These are phyloP conservation scores for Hyperoplus immaculatus DNA, from an alignment of 2,797 vertebrate genomes.

Conservation along the genomic window DNA sequence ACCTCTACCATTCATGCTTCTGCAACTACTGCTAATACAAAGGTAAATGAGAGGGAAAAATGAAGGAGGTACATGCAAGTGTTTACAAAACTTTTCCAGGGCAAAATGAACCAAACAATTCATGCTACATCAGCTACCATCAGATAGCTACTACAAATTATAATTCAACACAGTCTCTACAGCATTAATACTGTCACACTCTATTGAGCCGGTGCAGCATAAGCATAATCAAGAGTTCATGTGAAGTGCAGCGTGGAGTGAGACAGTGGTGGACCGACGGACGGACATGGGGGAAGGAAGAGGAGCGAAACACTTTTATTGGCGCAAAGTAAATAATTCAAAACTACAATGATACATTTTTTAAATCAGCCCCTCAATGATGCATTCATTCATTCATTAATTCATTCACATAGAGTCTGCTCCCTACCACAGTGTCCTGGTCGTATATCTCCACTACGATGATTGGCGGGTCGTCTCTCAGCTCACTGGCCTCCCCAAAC, in stretches of 20 bases:
- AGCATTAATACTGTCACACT: conserved; percentile 60
- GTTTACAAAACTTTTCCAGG: conserved; percentile 14
- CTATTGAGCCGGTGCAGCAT: conserved; percentile 71
- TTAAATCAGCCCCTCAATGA: neutral
- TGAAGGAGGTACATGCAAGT: conserved; percentile 24
- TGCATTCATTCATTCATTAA: conserved; percentile 13
- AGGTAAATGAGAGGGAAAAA: neutral
- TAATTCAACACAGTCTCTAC: neutral
- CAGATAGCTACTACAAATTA: neutral
- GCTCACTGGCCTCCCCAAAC: conserved; percentile 93
- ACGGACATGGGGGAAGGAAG: conserved; percentile 61
- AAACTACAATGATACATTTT: neutral
- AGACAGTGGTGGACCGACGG: conserved; percentile 70
- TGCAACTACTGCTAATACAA: conserved; percentile 14
- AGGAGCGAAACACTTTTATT: conserved; percentile 69
- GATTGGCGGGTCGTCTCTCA: conserved; percentile 96
- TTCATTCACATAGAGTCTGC: neutral
- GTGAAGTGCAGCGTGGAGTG: conserved; percentile 37
- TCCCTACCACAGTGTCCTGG: conserved; percentile 94
- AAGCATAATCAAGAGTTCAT: conserved; percentile 48
- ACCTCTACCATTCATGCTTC: neutral
- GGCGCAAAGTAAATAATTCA: neutral
- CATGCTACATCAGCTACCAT: conserved; percentile 18
- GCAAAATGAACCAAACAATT: conserved; percentile 20
- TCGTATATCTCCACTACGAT: conserved; percentile 97